phyloP scores from a whole-genome alignment of 2,113 vertebrate species.

The Ivindomyrus marchei region DNA sequence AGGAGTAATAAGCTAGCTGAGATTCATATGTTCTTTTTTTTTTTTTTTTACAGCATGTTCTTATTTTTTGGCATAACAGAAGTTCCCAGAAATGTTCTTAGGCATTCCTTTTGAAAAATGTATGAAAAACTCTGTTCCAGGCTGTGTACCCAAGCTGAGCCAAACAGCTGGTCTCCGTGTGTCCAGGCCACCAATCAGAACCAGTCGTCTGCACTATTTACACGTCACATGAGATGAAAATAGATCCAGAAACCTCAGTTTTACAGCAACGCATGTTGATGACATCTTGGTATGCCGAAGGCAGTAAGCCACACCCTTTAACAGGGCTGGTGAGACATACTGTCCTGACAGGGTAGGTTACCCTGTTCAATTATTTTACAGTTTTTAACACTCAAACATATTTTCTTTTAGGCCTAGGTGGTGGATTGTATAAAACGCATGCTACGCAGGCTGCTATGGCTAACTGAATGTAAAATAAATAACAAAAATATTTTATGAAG shows the following conservation, averaged over 20 bases:
- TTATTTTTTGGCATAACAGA: background rate
- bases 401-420: background rate
- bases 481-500: constrained; percentile 36
- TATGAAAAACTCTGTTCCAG: background rate
- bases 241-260: background rate
- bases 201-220: background rate
- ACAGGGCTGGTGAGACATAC: background rate
- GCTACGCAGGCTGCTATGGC: background rate
- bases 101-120: background rate
- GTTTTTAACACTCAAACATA: background rate
- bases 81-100: background rate
- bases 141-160: background rate
- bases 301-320: background rate
- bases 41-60: background rate
- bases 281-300: background rate
- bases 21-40: background rate
- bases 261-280: background rate
- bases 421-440: background rate
- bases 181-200: background rate
- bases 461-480: constrained; percentile 13
- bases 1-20: background rate
- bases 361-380: background rate
- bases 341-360: background rate
- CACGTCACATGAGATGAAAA: background rate
- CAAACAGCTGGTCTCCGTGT: background rate